Conservation (phyloP, 2,888 invertebrate species). For the Drosophila heteroneura region DNA sequence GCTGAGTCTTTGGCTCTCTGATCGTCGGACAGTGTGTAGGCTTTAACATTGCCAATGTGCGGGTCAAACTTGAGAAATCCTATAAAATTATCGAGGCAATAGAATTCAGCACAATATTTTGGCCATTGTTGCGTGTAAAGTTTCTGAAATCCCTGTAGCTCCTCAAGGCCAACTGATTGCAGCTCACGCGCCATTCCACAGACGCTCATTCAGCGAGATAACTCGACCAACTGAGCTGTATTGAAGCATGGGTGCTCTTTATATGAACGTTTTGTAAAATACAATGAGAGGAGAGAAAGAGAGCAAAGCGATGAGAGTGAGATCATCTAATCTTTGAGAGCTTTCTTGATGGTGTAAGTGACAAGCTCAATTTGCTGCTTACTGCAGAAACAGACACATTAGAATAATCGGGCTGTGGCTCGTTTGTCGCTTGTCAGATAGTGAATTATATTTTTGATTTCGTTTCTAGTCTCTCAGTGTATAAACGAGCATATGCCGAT, state of each 20-base stretch:
- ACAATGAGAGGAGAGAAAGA: background rate
- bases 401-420: background rate
- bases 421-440: background rate
- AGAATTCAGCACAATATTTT: constrained; percentile 69
- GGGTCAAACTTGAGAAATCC: constrained; percentile 46
- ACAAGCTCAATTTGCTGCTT: background rate
- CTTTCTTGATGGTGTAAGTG: background rate
- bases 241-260: fast-evolving
- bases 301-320: background rate
- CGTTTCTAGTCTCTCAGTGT: background rate
- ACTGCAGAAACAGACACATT: background rate
- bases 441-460: background rate
- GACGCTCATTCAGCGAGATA: background rate
- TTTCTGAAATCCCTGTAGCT: constrained; percentile 29
- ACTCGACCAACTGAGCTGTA: constrained; percentile 12
- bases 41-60: constrained; percentile 32
- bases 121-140: constrained; percentile 60
- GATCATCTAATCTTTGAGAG: background rate
- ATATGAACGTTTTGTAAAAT: background rate
- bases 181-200: constrained; percentile 16
- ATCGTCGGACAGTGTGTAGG: constrained; percentile 35
- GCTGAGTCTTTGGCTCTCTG: constrained; percentile 49
- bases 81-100: constrained; percentile 71
- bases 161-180: constrained; percentile 25
- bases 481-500: background rate